These are phyloP conservation scores for Pilophorus perplexus DNA, from an alignment of 2,888 invertebrate genomes.

Conservation along the genomic window DNA sequence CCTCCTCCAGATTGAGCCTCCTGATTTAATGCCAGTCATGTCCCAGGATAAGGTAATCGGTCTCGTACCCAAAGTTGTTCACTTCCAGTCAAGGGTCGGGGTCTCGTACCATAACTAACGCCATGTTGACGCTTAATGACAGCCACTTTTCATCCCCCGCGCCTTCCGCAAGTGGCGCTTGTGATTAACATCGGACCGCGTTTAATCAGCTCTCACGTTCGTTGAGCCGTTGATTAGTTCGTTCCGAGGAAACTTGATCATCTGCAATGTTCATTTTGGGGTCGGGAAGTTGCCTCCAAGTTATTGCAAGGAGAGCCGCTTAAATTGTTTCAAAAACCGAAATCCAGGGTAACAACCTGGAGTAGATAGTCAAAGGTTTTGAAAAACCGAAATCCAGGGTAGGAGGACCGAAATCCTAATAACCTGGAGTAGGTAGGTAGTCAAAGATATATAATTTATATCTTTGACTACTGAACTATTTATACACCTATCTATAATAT, in stretches of 20 bases:
- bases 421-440: too few species aligned
- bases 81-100: not conserved
- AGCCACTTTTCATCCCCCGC: conserved; percentile 37
- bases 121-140: conserved; percentile 38
- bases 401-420: too few species aligned
- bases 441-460: too few species aligned
- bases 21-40: conserved; percentile 38
- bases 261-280: not conserved
- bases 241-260: not conserved
- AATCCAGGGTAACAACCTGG: not conserved
- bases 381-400: too few species aligned
- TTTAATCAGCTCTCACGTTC: conserved; percentile 17
- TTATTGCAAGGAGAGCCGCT: too few species aligned
- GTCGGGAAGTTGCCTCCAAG: not conserved
- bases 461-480: too few species aligned
- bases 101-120: conserved; percentile 20
- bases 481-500: too few species aligned
- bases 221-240: conserved; percentile 4
- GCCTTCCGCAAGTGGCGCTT: conserved; percentile 13
- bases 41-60: conserved; percentile 30
- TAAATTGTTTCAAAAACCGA: not conserved
- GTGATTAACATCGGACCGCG: conserved; percentile 18
- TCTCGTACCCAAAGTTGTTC: conserved; percentile 31
- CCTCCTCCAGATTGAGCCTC: conserved; percentile 12
- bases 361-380: too few species aligned